Evolutionary conservation across 2,888 invertebrate genomes (phyloP).

Genomic region (Mesochorus sp.): DNA sequence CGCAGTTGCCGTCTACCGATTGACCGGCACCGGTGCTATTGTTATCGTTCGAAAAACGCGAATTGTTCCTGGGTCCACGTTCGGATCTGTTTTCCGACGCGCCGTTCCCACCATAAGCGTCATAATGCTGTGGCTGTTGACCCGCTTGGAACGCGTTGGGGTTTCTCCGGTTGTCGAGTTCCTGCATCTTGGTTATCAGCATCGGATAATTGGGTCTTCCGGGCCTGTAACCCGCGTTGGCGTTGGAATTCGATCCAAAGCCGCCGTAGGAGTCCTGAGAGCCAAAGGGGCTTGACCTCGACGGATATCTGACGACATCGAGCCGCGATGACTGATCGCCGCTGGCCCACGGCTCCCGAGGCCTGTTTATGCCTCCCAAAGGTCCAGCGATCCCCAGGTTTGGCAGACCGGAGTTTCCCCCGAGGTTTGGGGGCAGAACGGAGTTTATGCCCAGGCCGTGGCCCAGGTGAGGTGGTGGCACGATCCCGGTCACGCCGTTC

Average conservation of each 20-base stretch:
- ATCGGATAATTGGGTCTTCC: constrained; percentile 74
- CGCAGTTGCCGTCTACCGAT: constrained; percentile 82
- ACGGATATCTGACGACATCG: constrained; percentile 64
- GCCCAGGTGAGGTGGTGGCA: constrained; percentile 71
- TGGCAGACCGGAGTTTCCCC: constrained; percentile 59
- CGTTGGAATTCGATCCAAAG: constrained; percentile 57
- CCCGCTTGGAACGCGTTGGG: constrained; percentile 83
- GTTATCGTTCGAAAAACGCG: constrained; percentile 67
- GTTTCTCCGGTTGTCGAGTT: constrained; percentile 84
- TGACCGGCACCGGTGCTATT: constrained; percentile 28
- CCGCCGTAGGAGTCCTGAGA: constrained; percentile 64
- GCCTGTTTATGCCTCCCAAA: constrained; percentile 61
- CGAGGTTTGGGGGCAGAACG: constrained; percentile 65
- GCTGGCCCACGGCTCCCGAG: constrained; percentile 69
- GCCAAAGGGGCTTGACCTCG: constrained; percentile 70
- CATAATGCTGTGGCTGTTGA: constrained; percentile 48
- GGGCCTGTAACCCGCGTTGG: constrained; percentile 79
- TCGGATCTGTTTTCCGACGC: constrained; percentile 72
- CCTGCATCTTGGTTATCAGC: constrained; percentile 74
- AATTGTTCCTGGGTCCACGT: constrained; percentile 68
- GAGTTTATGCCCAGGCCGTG: constrained; percentile 66
- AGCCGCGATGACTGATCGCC: constrained; percentile 62
- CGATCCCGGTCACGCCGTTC: constrained; percentile 74
- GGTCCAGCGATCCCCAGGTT: constrained; percentile 51
- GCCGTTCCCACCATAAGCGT: constrained; percentile 64